These are phyloP conservation scores for Tapera naevia DNA, from an alignment of 2,797 vertebrate species.

Conservation along the genomic window DNA sequence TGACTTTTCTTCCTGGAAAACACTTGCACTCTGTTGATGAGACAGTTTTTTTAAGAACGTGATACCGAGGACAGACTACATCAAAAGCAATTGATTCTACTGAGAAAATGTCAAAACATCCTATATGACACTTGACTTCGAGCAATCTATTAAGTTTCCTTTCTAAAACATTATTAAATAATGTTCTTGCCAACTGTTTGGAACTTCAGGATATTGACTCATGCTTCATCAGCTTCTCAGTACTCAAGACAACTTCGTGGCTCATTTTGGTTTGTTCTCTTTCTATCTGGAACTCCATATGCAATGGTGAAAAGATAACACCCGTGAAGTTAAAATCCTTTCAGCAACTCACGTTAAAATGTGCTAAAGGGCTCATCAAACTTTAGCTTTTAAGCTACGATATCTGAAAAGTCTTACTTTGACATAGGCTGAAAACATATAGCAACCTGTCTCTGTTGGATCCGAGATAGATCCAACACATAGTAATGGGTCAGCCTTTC, in stretches of 20 bases:
- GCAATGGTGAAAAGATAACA: background rate
- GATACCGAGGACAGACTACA: background rate
- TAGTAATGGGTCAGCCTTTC: background rate
- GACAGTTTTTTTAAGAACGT: background rate
- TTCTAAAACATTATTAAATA: background rate
- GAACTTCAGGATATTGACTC: background rate
- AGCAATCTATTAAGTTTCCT: background rate
- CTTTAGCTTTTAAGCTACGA: background rate
- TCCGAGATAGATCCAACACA: background rate
- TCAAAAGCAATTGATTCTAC: background rate
- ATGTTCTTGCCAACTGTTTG: background rate
- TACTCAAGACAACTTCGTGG: background rate
- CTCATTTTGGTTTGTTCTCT: background rate
- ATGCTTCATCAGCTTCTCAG: background rate
- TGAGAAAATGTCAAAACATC: background rate
- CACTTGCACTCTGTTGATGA: background rate
- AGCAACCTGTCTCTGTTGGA: background rate
- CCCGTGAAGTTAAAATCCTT: background rate
- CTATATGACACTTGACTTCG: background rate
- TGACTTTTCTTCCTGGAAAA: background rate
- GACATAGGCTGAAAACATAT: background rate
- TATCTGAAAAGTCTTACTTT: background rate
- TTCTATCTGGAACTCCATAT: background rate
- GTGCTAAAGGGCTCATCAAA: background rate
- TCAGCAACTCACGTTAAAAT: background rate